Conservation (phyloP, 1,140 invertebrate genomes). For the Eciton burchellii region DNA sequence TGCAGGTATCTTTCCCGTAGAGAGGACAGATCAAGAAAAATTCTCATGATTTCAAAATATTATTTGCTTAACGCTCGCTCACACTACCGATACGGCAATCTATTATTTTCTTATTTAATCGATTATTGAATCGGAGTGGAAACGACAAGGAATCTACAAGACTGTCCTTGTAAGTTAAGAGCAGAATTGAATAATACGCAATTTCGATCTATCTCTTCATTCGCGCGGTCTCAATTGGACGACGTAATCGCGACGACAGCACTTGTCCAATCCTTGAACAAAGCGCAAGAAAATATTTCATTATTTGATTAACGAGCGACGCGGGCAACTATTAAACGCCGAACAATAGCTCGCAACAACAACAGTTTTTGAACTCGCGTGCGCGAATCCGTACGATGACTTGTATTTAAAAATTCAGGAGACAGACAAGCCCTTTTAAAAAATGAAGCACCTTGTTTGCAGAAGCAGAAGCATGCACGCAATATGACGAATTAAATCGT, state of each 20-base stretch:
- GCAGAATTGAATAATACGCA: conserved; percentile 11
- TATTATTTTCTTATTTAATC: no score
- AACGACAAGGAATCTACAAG: neutral
- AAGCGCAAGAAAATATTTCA: conserved; percentile 36
- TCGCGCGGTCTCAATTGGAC: conserved; percentile 12
- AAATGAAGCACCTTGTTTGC: neutral
- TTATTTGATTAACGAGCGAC: conserved; percentile 36
- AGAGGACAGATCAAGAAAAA: neutral
- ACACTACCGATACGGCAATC: no score
- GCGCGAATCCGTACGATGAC: neutral
- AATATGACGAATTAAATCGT: no score
- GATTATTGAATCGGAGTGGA: no score
- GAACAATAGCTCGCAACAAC: neutral
- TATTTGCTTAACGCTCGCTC: neutral
- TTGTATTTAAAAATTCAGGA: neutral
- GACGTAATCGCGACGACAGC: conserved; percentile 17
- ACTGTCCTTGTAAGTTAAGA: conserved; percentile 18
- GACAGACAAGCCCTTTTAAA: no score
- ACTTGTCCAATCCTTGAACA: conserved; percentile 15
- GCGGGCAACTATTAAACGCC: conserved; percentile 19
- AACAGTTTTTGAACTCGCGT: neutral
- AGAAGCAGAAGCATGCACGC: neutral
- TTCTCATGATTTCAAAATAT: neutral
- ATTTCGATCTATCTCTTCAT: conserved; percentile 36
- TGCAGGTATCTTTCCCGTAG: no score